Conservation (phyloP, 1,140 invertebrate species). For the Lutraria rhynchaena region DNA sequence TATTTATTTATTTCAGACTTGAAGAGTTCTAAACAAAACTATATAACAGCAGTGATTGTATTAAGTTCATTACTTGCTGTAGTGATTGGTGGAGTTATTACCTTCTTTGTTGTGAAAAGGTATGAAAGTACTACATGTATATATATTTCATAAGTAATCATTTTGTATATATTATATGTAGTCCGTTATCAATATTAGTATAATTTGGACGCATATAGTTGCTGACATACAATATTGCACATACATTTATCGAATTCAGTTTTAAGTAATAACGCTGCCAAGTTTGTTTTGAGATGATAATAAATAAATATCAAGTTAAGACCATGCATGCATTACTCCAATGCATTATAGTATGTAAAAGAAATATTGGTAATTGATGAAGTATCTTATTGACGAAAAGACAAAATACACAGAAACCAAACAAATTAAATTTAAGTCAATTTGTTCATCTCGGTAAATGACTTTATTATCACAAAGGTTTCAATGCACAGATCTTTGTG, state of each 20-base stretch:
- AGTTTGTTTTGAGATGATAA: not conserved
- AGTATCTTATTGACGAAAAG: too few relatives aligned
- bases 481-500: too few relatives aligned
- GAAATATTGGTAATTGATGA: too few relatives aligned
- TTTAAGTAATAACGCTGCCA: not conserved
- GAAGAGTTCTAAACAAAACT: not conserved
- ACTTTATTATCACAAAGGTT: too few relatives aligned
- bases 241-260: not conserved
- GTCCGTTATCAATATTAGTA: not conserved
- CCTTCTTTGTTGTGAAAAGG: constrained; percentile 26
- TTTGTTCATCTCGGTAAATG: too few relatives aligned
- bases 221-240: not conserved
- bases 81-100: not conserved
- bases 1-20: constrained; percentile 26
- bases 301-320: not conserved
- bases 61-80: not conserved
- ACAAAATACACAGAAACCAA: too few relatives aligned
- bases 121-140: not conserved
- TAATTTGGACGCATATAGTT: not conserved
- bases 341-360: too few relatives aligned
- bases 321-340: too few relatives aligned
- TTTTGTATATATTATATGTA: not conserved
- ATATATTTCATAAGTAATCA: not conserved
- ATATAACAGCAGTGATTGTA: constrained; percentile 23
- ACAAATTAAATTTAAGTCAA: too few relatives aligned